Percentiles rank a stretch among this genome's conserved stretches.
These are phyloP conservation scores for Blennius ocellaris DNA, from an alignment of 2,113 vertebrate genomes.

Conservation along the genomic window DNA sequence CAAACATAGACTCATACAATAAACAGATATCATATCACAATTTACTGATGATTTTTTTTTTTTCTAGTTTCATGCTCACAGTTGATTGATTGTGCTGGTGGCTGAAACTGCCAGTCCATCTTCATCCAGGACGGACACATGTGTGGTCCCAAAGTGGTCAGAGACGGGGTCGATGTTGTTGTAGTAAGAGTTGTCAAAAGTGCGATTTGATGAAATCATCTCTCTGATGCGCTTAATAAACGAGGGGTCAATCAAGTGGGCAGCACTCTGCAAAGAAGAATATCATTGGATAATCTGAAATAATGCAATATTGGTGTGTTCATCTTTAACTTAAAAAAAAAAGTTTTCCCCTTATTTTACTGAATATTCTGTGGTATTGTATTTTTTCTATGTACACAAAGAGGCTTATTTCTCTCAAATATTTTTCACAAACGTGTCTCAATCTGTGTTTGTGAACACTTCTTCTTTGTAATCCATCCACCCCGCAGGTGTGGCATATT, in stretches of 20 bases:
- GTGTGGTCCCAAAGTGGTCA: slow-evolving; percentile 81
- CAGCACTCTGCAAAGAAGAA: slow-evolving; percentile 47
- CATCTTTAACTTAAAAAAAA: too few species aligned
- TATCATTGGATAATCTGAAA: too few species aligned
- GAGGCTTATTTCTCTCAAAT: too few species aligned
- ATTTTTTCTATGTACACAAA: too few species aligned
- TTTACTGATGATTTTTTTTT: background rate
- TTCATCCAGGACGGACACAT: slow-evolving; percentile 85
- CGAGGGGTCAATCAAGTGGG: slow-evolving; percentile 68
- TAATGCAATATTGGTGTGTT: too few species aligned
- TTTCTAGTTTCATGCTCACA: slow-evolving; percentile 78
- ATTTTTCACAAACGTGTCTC: too few species aligned
- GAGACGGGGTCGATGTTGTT: slow-evolving; percentile 28
- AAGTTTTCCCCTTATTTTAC: too few species aligned
- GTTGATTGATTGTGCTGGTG: slow-evolving; percentile 92
- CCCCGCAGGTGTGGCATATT: too few species aligned
- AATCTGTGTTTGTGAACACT: too few species aligned
- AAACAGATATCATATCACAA: background rate
- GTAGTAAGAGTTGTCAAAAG: slow-evolving; percentile 63
- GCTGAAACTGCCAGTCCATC: slow-evolving; percentile 89
- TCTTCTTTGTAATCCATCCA: too few species aligned
- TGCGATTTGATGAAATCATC: slow-evolving; percentile 69
- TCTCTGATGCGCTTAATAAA: slow-evolving; percentile 73
- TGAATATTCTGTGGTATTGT: too few species aligned
- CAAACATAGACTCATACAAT: background rate